Evolutionary conservation across 2,797 vertebrate genomes (phyloP).

Genomic region (Rhyacichthys aspro): DNA sequence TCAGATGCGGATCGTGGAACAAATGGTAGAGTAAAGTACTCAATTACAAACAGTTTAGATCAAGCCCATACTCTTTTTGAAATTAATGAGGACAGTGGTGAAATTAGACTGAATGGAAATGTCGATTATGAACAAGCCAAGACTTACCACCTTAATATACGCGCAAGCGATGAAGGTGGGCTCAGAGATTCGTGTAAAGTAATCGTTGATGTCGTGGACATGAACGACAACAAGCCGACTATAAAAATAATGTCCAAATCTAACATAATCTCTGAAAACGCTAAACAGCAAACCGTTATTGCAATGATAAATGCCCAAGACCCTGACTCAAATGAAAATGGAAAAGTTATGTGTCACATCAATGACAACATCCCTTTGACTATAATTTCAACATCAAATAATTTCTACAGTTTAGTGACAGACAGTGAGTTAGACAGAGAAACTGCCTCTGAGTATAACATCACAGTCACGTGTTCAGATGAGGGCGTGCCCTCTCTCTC

Average conservation of each 20-base stretch:
- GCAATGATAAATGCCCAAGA: constrained; percentile 77
- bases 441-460: constrained; percentile 19
- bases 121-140: constrained; percentile 72
- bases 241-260: constrained; percentile 69
- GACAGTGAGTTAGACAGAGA: constrained; percentile 71
- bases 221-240: constrained; percentile 76
- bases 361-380: constrained; percentile 59
- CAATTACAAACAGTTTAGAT: constrained; percentile 63
- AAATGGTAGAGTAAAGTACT: constrained; percentile 70
- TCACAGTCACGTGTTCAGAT: constrained; percentile 36
- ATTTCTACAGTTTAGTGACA: constrained; percentile 65
- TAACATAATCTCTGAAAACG: constrained; percentile 65
- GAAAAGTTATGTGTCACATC: constrained; percentile 64
- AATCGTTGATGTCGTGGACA: constrained; percentile 69
- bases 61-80: constrained; percentile 59
- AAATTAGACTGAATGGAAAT: constrained; percentile 62
- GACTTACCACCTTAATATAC: constrained; percentile 59
- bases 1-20: constrained; percentile 73
- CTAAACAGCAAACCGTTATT: constrained; percentile 66
- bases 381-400: constrained; percentile 60
- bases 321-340: constrained; percentile 76
- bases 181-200: constrained; percentile 74
- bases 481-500: constrained; percentile 56
- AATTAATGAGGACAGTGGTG: constrained; percentile 59
- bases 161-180: constrained; percentile 76